Percentiles rank a stretch among this genome's conserved stretches.
phyloP scores from a whole-genome alignment of 2,113 vertebrate genomes.

The Onychostruthus taczanowskii region DNA sequence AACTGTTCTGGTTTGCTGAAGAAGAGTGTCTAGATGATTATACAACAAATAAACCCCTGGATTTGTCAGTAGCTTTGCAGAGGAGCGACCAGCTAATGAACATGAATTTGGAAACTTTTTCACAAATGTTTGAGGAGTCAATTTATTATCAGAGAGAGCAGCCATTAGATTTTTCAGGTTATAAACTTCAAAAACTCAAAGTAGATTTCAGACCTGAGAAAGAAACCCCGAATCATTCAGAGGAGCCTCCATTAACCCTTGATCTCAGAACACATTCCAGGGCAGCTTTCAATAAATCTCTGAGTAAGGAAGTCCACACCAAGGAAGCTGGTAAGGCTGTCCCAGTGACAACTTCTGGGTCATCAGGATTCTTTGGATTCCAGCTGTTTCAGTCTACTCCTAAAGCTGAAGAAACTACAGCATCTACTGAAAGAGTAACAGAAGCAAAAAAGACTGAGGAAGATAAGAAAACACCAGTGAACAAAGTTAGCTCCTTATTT shows the following conservation, averaged over 20 bases:
- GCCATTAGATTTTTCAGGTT: slow-evolving; percentile 83
- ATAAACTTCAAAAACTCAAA: slow-evolving; percentile 85
- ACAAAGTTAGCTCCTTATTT: slow-evolving; percentile 81
- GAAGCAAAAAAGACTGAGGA: slow-evolving; percentile 74
- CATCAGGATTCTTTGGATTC: slow-evolving; percentile 66
- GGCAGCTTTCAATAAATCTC: not conserved
- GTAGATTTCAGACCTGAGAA: slow-evolving; percentile 76
- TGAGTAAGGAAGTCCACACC: slow-evolving; percentile 16
- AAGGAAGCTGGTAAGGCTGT: not conserved
- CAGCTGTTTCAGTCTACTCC: slow-evolving; percentile 61
- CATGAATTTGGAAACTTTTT: slow-evolving; percentile 87
- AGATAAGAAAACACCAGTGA: slow-evolving; percentile 73
- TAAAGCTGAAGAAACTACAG: slow-evolving; percentile 63
- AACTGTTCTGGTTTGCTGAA: slow-evolving; percentile 84
- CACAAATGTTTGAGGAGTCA: slow-evolving; percentile 88
- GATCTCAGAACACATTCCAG: slow-evolving; percentile 79
- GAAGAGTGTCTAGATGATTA: slow-evolving; percentile 76
- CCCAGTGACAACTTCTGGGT: slow-evolving; percentile 9
- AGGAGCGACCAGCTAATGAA: slow-evolving; percentile 86
- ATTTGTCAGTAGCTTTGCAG: slow-evolving; percentile 87
- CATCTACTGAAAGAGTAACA: slow-evolving; percentile 72
- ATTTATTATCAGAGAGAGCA: slow-evolving; percentile 78
- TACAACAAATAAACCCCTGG: slow-evolving; percentile 82
- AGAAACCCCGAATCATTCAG: slow-evolving; percentile 8
- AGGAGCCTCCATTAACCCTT: slow-evolving; percentile 73